Conservation (phyloP, 2,888 invertebrate genomes). For the Tenthredo amoena region DNA sequence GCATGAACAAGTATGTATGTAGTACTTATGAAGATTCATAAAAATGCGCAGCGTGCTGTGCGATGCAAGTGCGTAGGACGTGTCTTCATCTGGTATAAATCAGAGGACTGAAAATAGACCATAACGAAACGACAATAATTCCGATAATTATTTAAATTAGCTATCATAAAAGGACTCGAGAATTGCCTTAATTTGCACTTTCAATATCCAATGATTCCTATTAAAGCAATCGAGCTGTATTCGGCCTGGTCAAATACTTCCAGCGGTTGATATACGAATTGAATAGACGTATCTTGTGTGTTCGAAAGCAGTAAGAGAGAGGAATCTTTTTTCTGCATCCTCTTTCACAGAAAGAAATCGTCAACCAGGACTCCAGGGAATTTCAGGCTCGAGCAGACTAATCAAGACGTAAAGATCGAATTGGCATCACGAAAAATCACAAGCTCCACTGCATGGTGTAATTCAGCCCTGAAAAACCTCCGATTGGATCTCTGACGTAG, state of each 20-base stretch:
- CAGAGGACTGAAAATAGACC: background rate
- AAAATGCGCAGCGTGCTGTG: background rate
- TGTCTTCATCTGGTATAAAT: background rate
- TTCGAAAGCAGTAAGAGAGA: background rate
- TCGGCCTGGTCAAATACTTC: background rate
- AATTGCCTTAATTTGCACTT: background rate
- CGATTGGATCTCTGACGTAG: background rate
- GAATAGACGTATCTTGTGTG: background rate
- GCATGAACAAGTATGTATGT: background rate
- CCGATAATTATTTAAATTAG: constrained; percentile 3
- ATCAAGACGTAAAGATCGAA: background rate
- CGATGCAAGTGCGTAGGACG: constrained; percentile 12
- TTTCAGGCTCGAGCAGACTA: background rate
- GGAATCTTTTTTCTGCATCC: background rate
- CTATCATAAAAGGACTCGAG: background rate
- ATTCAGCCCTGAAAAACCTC: background rate
- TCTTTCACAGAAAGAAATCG: background rate
- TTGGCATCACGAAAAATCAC: background rate
- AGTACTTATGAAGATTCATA: background rate
- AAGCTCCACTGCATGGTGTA: background rate
- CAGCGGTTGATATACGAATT: background rate
- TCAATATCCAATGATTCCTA: background rate
- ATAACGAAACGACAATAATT: background rate
- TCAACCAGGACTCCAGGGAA: constrained; percentile 6
- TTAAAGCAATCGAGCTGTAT: background rate